Evolutionary conservation across 1,140 invertebrate species (phyloP).

Genomic region (Aphaenogaster ashmeadi): DNA sequence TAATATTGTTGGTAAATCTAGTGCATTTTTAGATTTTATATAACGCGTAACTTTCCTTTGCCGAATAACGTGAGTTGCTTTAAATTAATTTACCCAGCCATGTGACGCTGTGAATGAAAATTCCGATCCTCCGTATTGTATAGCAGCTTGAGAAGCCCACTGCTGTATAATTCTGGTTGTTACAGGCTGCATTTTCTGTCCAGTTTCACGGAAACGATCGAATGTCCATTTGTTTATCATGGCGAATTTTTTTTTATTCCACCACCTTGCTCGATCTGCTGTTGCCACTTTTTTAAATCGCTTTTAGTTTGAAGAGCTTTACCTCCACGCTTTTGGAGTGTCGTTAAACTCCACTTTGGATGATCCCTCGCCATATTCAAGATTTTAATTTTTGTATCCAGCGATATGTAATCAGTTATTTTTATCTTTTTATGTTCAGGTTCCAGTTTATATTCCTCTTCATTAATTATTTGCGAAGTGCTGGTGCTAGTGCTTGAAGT

Average conservation of each 20-base stretch:
- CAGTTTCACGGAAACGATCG: slow-evolving; percentile 9
- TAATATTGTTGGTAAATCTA: not conserved
- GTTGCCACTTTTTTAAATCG: not conserved
- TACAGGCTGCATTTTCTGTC: not conserved
- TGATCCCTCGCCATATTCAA: not conserved
- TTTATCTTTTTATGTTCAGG: not conserved
- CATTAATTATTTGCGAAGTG: not conserved
- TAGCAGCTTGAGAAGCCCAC: slow-evolving; percentile 22
- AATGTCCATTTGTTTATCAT: slow-evolving; percentile 21
- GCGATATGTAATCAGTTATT: not conserved
- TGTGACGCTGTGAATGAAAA: slow-evolving; percentile 3
- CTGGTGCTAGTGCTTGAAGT: not conserved
- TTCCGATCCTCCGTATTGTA: not conserved
- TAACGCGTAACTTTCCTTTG: slow-evolving; percentile 7
- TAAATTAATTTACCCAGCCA: not conserved
- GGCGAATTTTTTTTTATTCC: not conserved
- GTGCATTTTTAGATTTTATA: slow-evolving; percentile 1
- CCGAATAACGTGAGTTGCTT: not conserved
- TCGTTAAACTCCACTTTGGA: not conserved
- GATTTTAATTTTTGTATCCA: slow-evolving; percentile 19
- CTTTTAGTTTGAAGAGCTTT: not conserved
- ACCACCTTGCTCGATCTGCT: not conserved
- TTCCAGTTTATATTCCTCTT: not conserved
- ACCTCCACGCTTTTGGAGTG: not conserved
- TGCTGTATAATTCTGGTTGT: slow-evolving; percentile 8